phyloP scores from a whole-genome alignment of 2,888 invertebrate species.

The Microdon myrmicae region DNA sequence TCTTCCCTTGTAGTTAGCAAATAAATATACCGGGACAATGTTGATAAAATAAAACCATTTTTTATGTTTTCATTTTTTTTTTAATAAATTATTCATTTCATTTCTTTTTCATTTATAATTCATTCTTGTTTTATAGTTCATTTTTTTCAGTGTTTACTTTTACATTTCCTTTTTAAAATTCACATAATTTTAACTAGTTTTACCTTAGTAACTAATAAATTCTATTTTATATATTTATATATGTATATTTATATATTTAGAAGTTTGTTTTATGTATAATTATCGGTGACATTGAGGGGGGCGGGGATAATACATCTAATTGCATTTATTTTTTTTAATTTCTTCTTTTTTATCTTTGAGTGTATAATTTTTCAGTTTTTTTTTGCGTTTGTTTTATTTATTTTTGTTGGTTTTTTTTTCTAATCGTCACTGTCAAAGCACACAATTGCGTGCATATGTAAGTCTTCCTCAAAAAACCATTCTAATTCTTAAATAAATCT shows the following conservation, averaged over 20 bases:
- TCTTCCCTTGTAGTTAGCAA: too few species aligned
- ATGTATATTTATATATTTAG: slow-evolving; percentile 39
- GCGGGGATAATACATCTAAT: slow-evolving; percentile 39
- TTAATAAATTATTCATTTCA: slow-evolving; percentile 51
- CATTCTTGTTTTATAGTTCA: slow-evolving; percentile 39
- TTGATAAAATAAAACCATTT: too few species aligned
- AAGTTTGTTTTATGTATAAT: slow-evolving; percentile 39
- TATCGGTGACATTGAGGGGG: slow-evolving; percentile 28
- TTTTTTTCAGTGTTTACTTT: slow-evolving; percentile 9
- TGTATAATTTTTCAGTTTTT: slow-evolving; percentile 13
- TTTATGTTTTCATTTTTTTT: slow-evolving; percentile 49
- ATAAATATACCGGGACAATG: too few species aligned
- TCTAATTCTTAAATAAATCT: too few species aligned
- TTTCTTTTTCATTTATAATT: slow-evolving; percentile 46
- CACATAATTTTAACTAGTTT: slow-evolving; percentile 52
- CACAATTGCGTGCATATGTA: too few species aligned
- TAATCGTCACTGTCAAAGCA: too few species aligned
- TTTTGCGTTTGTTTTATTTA: slow-evolving; percentile 1
- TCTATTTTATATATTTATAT: slow-evolving; percentile 33
- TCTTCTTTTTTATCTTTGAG: slow-evolving; percentile 12
- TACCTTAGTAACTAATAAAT: slow-evolving; percentile 51
- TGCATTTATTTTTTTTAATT: slow-evolving; percentile 3
- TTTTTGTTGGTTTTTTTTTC: too few species aligned
- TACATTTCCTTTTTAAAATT: slow-evolving; percentile 29
- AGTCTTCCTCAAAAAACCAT: too few species aligned